These are phyloP conservation scores for Leptodactylus fallax DNA, from an alignment of 2,797 vertebrate genomes.

Conservation along the genomic window DNA sequence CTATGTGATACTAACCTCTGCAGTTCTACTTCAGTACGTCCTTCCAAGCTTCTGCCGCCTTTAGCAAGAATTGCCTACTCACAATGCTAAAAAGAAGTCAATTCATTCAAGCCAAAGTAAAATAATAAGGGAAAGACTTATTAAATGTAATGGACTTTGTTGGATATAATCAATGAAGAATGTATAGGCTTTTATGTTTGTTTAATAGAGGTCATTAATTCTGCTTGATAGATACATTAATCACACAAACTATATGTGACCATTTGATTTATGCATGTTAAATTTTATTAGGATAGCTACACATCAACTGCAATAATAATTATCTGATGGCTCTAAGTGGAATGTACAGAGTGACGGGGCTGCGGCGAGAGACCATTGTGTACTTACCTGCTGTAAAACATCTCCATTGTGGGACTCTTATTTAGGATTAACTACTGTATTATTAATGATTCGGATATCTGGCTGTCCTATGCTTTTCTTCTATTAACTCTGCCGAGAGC, in stretches of 20 bases:
- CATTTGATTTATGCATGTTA: slow-evolving; percentile 61
- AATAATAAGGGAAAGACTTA: slow-evolving; percentile 52
- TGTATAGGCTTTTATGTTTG: slow-evolving; percentile 62
- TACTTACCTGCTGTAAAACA: slow-evolving; percentile 52
- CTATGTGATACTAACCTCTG: background rate
- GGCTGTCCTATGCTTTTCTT: background rate
- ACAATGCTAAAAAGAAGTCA: slow-evolving; percentile 12
- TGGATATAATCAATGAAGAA: slow-evolving; percentile 58
- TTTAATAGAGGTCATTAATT: slow-evolving; percentile 63
- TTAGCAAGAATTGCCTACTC: background rate
- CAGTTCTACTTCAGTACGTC: background rate
- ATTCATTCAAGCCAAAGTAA: slow-evolving; percentile 35
- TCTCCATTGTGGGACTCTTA: slow-evolving; percentile 19
- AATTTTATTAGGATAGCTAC: slow-evolving; percentile 58
- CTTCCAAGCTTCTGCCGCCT: background rate
- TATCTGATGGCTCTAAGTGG: slow-evolving; percentile 52
- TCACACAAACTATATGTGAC: slow-evolving; percentile 57
- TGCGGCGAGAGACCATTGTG: slow-evolving; percentile 1
- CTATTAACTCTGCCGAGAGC: background rate
- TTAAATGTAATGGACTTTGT: slow-evolving; percentile 60
- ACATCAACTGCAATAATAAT: slow-evolving; percentile 53
- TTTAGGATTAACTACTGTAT: slow-evolving; percentile 2
- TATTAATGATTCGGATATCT: background rate
- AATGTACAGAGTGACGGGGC: slow-evolving; percentile 34
- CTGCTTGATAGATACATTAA: slow-evolving; percentile 60